Base-by-base conservation (phyloP, 2,888 invertebrate species). In the Sarcophaga carnaria region DNA sequence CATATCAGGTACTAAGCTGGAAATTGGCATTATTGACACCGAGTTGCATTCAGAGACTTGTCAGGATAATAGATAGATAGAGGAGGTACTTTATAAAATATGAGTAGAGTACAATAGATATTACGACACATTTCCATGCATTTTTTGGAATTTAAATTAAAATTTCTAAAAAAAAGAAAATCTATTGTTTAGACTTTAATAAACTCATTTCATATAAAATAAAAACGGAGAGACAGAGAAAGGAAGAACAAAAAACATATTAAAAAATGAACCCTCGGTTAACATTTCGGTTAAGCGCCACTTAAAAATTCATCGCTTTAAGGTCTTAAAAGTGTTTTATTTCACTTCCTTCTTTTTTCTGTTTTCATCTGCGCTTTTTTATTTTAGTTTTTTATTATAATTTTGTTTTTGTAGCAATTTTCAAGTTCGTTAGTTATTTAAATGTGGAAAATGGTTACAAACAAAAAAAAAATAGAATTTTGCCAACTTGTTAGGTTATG, bases 401-500 rank as follows among this genome's bases (percentile, higher is more conserved):
- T 66, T 14, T 62, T 12, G 17, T 66, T 60, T 79, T 83, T 78
- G 67, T 49, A 84, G 71, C 84, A 84, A 80, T 84, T 86, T 86
- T 83, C 86, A 83, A 83, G 83, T 86, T 86, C 80, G 83, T 81
- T 86, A 66, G 77, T 74, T 86, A 83, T 86, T 83, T 83, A 78
- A 86, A 86, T 77, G 69, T 37, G 27, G 71, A 59, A 70, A 71
- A 78, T 78, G 81, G 79, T 63, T 78, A 49, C 49, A 11, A 49
- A 11, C 6, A 49, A 49, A 49, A 10, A 12, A 76, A 71, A 82
- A 78, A 75, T 76, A 81, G 75, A 82, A 71, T 81, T 77, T 84
- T 81, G 81, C 81, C 87, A 87, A 87, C 71, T 84, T 84, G 78
- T 84, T 87, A 66, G 75, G 83, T 84, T 87, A 75, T 87, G 87